phyloP scores from a whole-genome alignment of 1,140 invertebrate species.

The Araneus ventricosus region DNA sequence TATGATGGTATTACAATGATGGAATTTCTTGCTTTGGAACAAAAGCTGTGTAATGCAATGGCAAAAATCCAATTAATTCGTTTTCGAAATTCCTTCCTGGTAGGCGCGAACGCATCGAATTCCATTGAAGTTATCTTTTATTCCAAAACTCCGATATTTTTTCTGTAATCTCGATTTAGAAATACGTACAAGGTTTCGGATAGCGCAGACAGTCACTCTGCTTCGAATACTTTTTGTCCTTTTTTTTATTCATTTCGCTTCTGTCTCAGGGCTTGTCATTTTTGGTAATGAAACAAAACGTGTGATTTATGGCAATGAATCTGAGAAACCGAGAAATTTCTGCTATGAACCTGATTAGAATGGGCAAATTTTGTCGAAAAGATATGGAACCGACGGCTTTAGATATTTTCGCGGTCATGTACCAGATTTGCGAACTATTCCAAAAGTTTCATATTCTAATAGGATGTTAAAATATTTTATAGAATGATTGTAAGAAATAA shows the following conservation, averaged over 20 bases:
- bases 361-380: neutral
- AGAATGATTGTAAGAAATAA: too few species aligned
- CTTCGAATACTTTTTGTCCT: neutral
- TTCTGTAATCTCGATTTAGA: neutral
- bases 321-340: slow-evolving; percentile 21
- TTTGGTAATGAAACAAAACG: slow-evolving; percentile 38
- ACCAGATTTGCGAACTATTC: neutral
- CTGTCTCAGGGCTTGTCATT: neutral
- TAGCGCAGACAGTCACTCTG: neutral
- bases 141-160: neutral
- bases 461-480: neutral
- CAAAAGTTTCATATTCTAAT: slow-evolving; percentile 20
- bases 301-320: slow-evolving; percentile 37
- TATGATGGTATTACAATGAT: neutral
- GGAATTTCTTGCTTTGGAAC: neutral
- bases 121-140: slow-evolving; percentile 18
- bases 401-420: slow-evolving; percentile 34
- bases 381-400: slow-evolving; percentile 35
- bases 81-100: neutral
- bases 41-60: neutral
- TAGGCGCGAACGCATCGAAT: neutral
- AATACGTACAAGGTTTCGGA: neutral
- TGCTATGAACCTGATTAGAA: slow-evolving; percentile 33
- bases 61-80: slow-evolving; percentile 24
- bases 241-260: neutral